Conservation (phyloP, 2,113 vertebrate species). For the Patagioenas fasciata region DNA sequence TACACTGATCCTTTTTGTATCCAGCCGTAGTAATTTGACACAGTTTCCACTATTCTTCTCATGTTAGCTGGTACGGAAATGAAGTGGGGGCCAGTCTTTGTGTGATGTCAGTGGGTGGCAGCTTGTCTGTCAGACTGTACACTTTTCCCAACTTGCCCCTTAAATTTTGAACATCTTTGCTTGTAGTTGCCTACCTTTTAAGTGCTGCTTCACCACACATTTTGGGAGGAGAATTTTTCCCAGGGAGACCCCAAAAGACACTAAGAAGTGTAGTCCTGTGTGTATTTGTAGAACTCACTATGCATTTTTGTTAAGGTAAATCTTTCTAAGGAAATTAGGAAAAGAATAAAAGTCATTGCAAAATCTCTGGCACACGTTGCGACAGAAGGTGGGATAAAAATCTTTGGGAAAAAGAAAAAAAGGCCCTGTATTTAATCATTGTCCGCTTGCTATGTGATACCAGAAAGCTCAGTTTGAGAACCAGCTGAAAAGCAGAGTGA, state of each 20-base stretch:
- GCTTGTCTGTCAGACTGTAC: neutral
- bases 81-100: neutral
- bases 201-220: neutral
- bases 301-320: neutral
- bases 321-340: neutral
- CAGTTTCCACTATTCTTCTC: neutral
- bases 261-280: neutral
- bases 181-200: neutral
- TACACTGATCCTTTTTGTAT: neutral
- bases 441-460: neutral
- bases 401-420: neutral
- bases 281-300: neutral
- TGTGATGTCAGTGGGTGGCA: neutral
- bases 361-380: neutral
- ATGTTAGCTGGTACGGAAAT: neutral
- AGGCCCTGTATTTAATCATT: neutral
- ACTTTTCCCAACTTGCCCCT: neutral
- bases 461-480: neutral
- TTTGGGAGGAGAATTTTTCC: neutral
- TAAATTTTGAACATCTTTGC: neutral
- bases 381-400: neutral
- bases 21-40: neutral
- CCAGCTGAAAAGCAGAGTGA: neutral
- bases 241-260: neutral
- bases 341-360: neutral